Conservation (phyloP, 1,140 invertebrate species). For the Acromyrmex heyeri region DNA sequence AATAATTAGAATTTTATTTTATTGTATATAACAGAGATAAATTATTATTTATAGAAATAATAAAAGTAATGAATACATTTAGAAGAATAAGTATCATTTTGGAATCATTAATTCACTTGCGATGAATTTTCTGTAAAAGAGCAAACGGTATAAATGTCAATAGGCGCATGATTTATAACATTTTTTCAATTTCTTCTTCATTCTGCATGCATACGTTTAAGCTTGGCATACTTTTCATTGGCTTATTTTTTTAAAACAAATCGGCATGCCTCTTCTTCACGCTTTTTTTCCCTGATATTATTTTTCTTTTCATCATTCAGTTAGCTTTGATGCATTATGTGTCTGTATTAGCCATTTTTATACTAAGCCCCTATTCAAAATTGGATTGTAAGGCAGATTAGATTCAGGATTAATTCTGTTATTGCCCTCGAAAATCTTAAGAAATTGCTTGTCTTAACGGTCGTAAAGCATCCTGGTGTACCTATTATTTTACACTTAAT, state of each 20-base stretch:
- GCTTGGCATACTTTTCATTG: constrained; percentile 36
- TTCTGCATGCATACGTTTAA: constrained; percentile 37
- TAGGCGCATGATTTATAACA: constrained; percentile 66
- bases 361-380: constrained; percentile 14
- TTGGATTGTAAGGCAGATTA: constrained; percentile 19
- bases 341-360: constrained; percentile 29
- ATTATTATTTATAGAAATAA: constrained; percentile 4
- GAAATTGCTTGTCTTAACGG: constrained; percentile 13
- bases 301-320: constrained; percentile 26
- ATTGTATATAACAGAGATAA: background rate
- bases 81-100: background rate
- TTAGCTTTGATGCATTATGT: constrained; percentile 33
- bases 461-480: constrained; percentile 48
- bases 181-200: constrained; percentile 40
- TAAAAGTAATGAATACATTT: background rate
- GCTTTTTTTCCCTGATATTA: background rate
- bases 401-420: constrained; percentile 3
- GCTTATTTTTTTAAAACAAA: constrained; percentile 17
- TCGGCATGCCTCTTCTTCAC: constrained; percentile 36
- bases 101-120: background rate
- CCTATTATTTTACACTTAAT: constrained; percentile 22
- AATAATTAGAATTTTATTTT: background rate
- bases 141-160: constrained; percentile 67
- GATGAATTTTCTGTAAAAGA: constrained; percentile 77
- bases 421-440: background rate